Evolutionary conservation across 1,140 invertebrate genomes (phyloP), one percentile per base, ranked within the genome.

Genomic region (Whitmania pigra): DNA sequence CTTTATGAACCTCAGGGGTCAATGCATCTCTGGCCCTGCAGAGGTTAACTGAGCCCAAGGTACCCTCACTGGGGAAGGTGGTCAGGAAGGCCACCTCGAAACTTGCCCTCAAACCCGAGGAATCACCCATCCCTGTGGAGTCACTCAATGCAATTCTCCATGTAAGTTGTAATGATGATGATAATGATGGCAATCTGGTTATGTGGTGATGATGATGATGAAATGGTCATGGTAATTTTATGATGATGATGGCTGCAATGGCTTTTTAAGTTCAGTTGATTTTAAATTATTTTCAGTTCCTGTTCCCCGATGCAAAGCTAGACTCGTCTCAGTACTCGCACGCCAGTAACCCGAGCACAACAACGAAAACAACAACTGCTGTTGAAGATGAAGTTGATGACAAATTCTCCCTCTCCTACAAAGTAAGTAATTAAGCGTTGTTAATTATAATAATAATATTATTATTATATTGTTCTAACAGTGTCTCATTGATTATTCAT

Each of bases 291-390:
- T 76, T 75, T 40, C 63, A 90, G 78, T 94, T 88, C 82, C 80
- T 96, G 22, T 95, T 95, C 80, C 91, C 92, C 68, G 92, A 95
- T 86, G 89, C 90, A 74, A 87, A 89, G 77, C 86, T 88, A 72
- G 57, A 49, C 17, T 57, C 71, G 13, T 49, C 43, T 27, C 40
- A 63, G 55, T 9, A 25, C 17, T 22, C 22, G 11, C 11, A 63
- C 0, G 57, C 18, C 20, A 13, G 11, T 13, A 17, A 63, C 20
- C 22, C 57, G 31, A 36, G 31, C 29, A 63, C 57, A 49, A 49
- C 43, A 49, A 49, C 9, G 15, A 17, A 4, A 6, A 49, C 9
- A 11, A 49, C 43, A 49, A 49, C 43, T 17, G 13, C 43, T 13
- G 43, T 49, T 49, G 43, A 49, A 15, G 43, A 49, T 49, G 43